Evolutionary conservation across 2,888 invertebrate species (phyloP).

Genomic region (Brachyopa scutellaris): DNA sequence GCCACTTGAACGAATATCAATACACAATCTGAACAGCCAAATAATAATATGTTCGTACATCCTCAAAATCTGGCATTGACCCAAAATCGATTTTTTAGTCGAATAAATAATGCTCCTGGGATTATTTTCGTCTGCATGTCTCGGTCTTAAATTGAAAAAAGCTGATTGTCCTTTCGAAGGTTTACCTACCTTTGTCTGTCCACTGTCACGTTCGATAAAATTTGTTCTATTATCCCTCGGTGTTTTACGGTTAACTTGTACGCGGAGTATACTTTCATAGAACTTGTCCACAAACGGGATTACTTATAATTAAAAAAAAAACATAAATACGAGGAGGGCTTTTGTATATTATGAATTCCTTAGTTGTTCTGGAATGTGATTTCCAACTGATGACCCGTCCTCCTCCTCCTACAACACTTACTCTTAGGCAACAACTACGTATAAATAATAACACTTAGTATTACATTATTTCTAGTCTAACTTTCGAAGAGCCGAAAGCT

Average conservation of each 20-base stretch:
- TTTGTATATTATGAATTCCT: no score
- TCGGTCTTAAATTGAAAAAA: slow-evolving; percentile 41
- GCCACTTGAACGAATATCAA: slow-evolving; percentile 9
- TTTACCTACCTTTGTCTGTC: neutral
- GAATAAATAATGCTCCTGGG: neutral
- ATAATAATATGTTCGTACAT: no score
- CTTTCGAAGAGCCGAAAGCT: no score
- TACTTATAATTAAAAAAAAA: no score
- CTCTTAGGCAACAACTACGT: no score
- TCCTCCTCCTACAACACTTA: no score
- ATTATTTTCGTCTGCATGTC: slow-evolving; percentile 55
- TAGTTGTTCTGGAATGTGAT: no score
- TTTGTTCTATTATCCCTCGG: slow-evolving; percentile 40
- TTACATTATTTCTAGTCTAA: no score
- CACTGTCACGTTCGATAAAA: slow-evolving; percentile 40
- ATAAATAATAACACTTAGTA: no score
- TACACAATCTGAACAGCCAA: slow-evolving; percentile 9
- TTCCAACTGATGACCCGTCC: no score
- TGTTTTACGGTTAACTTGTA: neutral
- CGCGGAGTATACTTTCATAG: neutral
- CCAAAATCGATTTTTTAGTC: slow-evolving; percentile 36
- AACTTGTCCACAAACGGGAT: no score
- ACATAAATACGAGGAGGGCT: no score
- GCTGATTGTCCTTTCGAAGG: slow-evolving; percentile 29
- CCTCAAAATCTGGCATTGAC: slow-evolving; percentile 36